Evolutionary conservation across 2,113 vertebrate species (phyloP).

Genomic region (Motacilla tschutschensis): DNA sequence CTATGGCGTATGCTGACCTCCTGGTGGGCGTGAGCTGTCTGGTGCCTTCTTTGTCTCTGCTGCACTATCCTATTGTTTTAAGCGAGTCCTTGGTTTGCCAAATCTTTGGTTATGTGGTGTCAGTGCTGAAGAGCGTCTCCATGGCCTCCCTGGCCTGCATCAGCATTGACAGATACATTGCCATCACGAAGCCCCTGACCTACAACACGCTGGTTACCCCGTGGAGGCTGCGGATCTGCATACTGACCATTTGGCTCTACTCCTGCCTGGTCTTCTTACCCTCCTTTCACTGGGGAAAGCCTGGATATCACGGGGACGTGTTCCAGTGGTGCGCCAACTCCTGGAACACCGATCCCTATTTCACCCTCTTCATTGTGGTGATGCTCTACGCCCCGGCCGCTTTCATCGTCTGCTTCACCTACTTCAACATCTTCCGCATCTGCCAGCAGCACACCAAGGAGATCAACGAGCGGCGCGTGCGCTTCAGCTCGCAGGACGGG

Average conservation of each 20-base stretch:
- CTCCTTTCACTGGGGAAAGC: slow-evolving; percentile 95
- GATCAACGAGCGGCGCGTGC: slow-evolving; percentile 90
- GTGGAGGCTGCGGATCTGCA: slow-evolving; percentile 90
- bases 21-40: slow-evolving; percentile 96
- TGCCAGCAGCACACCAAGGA: slow-evolving; percentile 95
- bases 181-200: slow-evolving; percentile 91
- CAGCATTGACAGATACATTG: slow-evolving; percentile 94
- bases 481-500: slow-evolving; percentile 85
- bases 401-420: slow-evolving; percentile 93
- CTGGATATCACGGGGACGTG: slow-evolving; percentile 95
- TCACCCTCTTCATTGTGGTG: slow-evolving; percentile 91
- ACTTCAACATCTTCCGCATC: slow-evolving; percentile 97
- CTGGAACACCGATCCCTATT: slow-evolving; percentile 87
- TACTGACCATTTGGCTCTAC: slow-evolving; percentile 92
- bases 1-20: slow-evolving; percentile 96
- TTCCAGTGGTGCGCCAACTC: slow-evolving; percentile 88
- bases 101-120: slow-evolving; percentile 92
- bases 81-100: slow-evolving; percentile 89
- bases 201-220: slow-evolving; percentile 91
- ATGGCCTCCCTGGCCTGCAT: slow-evolving; percentile 95
- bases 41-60: slow-evolving; percentile 90
- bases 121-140: slow-evolving; percentile 94
- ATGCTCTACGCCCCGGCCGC: slow-evolving; percentile 93
- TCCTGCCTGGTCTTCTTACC: slow-evolving; percentile 92
- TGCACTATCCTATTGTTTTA: slow-evolving; percentile 84